Evolutionary conservation across 2,888 invertebrate species (phyloP), one percentile per base, ranked within the genome.

Genomic region (Xestia rhomboidea): DNA sequence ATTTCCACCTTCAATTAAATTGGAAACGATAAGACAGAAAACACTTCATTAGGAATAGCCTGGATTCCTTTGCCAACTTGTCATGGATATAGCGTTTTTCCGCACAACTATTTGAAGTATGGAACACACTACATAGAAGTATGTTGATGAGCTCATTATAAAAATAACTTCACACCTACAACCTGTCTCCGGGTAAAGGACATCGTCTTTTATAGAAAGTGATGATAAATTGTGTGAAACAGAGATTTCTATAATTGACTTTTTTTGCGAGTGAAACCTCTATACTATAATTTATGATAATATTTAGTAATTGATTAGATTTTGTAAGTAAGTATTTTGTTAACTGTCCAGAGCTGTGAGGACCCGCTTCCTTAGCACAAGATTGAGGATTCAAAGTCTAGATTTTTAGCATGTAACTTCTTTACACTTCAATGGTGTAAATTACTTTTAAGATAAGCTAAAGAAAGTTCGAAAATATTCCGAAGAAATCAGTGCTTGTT

Each of bases 81-180:
- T n/a, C 76, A 75, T 80, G 73, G 71, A 79, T 76, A 76, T 70
- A 44, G 24, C 13, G 68, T 88, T 87, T 86, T 86, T 82, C 71
- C 69, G 30, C 2, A 21, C 63, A 77, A 73, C 63, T 79, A 77
- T 76, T 71, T 73, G 41, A 76, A 54, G 41, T 66, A 81, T 68
- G 80, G 64, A 13, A 74, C 81, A 63, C 49, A 71, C 84, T 77
- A 81, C 79, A 77, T 76, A 70, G 38, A 79, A 74, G 62, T 79
- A 87, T 88, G 87, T 77, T 88, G 79, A 87, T 88, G 30, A 88
- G 88, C 79, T 88, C 86, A 88, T 88, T 88, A 87, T 77, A 73
- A 38, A 54, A 79, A 87, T 88, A 78, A 72, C 87, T 76, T 87
- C 70, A 88, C 87, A 88, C 87, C 73, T 81, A 73, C 54, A 76